phyloP scores from a whole-genome alignment of 2,113 vertebrate species.

The Penelope pileata region DNA sequence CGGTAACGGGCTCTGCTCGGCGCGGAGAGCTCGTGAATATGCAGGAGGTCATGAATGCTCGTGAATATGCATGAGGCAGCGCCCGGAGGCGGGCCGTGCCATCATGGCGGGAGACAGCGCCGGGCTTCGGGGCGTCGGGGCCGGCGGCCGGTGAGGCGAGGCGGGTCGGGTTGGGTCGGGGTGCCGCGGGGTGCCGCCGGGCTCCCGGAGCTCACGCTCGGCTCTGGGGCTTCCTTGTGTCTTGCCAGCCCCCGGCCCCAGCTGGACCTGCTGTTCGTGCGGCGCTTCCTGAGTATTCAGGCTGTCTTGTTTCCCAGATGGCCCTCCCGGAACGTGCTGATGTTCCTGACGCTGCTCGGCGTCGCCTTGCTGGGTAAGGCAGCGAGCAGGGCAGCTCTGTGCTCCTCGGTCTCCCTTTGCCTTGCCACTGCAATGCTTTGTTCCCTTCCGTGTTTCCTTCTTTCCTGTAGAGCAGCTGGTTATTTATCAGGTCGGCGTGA shows the following conservation, averaged over 20 bases:
- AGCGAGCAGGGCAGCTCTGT: background rate
- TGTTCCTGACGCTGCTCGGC: constrained; percentile 89
- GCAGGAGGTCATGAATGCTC: no score
- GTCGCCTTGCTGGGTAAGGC: constrained; percentile 87
- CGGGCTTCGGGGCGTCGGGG: background rate
- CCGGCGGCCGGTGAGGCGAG: background rate
- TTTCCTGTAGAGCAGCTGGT: constrained; percentile 88
- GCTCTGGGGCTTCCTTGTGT: background rate
- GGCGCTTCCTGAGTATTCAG: constrained; percentile 86
- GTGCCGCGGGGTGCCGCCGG: no score
- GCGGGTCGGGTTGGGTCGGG: no score
- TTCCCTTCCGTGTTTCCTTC: background rate
- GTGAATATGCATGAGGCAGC: background rate
- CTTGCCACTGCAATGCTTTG: background rate
- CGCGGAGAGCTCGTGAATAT: background rate
- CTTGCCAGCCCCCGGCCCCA: constrained; percentile 74
- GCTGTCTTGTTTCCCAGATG: constrained; percentile 89
- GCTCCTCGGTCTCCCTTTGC: no score
- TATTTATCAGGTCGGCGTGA: constrained; percentile 93
- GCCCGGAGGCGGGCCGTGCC: background rate
- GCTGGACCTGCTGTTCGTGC: constrained; percentile 86
- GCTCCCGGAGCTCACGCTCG: background rate
- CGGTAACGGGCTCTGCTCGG: background rate
- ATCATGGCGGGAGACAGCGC: background rate
- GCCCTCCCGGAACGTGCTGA: constrained; percentile 83